Evolutionary conservation across 92 coral and sea anemone species (phyloP), one percentile per base, ranked within the genome.

Genomic region (Zoanthus gigantus): DNA sequence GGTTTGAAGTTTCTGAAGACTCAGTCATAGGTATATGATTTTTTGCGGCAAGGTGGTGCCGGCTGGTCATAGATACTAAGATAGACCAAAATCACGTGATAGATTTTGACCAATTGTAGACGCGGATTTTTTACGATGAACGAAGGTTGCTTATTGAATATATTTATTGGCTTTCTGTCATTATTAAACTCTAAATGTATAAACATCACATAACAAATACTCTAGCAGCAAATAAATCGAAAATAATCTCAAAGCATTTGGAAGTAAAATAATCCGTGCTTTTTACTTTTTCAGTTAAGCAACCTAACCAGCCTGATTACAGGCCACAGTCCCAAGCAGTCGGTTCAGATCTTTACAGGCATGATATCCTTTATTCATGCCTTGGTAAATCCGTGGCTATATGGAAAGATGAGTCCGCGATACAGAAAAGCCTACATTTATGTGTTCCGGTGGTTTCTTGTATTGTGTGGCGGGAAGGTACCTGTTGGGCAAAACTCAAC

Each of bases 361-460:
- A 87, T 91, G 91, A 72, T 93, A 18, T 93, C 98, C 11, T 88
- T 96, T 23, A 76, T 91, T 9, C 93, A 94, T 56, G 94, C 99
- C 6, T 56, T 95, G 83, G 93, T 93, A 47, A 96, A 95, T 68
- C 99, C 99, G 13, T 54, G 95, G n/a, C 83, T 96, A 23, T 96
- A 95, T 88, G 94, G 96, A 28, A 92, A 90, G 90, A 95, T 95
- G 99, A 90, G 94, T 84, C 79, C 86, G 71, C 98, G 99, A 42
- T 96, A 96, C 90, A 90, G 94, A 74, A 83, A 88, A 80, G 99
- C 93, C 7, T 94, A 94, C 79, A 74, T 30, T 65, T 80, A 77
- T 72, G 94, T 87, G 7, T 56, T 93, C 57, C 92, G 83, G 0
- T 32, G 80, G 34, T 67, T 82, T 31, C 88, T 92, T 14, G 82